phyloP scores from a whole-genome alignment of 1,140 invertebrate species.

The Drosophila kanapiae region DNA sequence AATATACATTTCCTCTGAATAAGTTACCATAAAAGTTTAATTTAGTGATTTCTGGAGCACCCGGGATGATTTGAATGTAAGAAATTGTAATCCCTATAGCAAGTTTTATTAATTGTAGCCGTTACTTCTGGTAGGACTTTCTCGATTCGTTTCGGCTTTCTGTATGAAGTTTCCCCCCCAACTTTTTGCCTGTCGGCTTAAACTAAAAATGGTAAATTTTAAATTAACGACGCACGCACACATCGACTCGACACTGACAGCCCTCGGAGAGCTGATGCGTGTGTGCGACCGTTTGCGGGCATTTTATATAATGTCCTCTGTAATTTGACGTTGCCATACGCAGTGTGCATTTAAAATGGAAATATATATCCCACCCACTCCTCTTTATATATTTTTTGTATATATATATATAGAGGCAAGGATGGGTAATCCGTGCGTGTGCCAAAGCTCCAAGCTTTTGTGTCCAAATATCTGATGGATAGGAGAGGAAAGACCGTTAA shows the following conservation, averaged over 20 bases:
- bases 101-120: not conserved
- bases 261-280: slow-evolving; percentile 21
- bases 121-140: slow-evolving; percentile 20
- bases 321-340: slow-evolving; percentile 74
- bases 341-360: slow-evolving; percentile 71
- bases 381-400: not conserved
- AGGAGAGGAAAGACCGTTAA: slow-evolving; percentile 18
- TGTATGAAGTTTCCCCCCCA: slow-evolving; percentile 10
- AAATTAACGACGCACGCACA: slow-evolving; percentile 62
- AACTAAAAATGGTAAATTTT: slow-evolving; percentile 77
- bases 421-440: slow-evolving; percentile 29
- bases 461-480: slow-evolving; percentile 45
- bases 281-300: slow-evolving; percentile 43
- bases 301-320: slow-evolving; percentile 76
- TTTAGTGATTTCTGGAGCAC: too few species aligned
- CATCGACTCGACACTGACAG: slow-evolving; percentile 28
- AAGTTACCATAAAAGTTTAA: too few species aligned
- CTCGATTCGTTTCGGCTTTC: slow-evolving; percentile 35
- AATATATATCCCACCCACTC: slow-evolving; percentile 39
- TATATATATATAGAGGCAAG: slow-evolving; percentile 6
- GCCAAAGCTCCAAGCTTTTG: slow-evolving; percentile 39
- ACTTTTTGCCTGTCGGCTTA: slow-evolving; percentile 48
- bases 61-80: too few species aligned
- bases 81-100: not conserved
- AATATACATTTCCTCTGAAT: too few species aligned